Evolutionary conservation across 1,140 invertebrate species (phyloP), one percentile per base, ranked within the genome.

Genomic region (Chelonus insularis): DNA sequence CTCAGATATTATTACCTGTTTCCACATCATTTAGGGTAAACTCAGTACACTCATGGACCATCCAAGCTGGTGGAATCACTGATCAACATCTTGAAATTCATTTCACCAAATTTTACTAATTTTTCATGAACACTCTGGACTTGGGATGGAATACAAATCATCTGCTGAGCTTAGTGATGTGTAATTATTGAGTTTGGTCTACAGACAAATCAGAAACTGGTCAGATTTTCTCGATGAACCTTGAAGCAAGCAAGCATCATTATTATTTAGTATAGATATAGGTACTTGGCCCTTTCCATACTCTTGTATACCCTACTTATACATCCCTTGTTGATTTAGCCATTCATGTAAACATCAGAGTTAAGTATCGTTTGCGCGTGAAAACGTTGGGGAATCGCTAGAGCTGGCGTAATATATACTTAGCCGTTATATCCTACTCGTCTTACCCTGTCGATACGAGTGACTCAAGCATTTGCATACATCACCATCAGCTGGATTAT

Each of bases 321-420:
- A 29, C 37, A 14, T 41, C 58, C 50, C 36, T 34, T 60, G 58
- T 60, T 60, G 58, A 52, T 54, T 60, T 45, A 60, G 50, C 36
- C 58, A 52, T 54, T 60, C 58, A 60, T 52, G 51, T 41, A 60
- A 52, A 60, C 58, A 60, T 54, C 23, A 52, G 58, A 36, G 58
- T 60, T 60, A 60, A 60, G 50, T 60, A 60, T 60, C 58, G 50
- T 51, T 60, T 6, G 58, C 48, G 58, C 58, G 58, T 54, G 58
- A 60, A 60, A 60, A 60, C 58, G 50, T 11, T 43, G 48, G 41
- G 48, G 50, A 54, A 60, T 60, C 50, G 58, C 50, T 60, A 32
- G 50, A 60, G 58, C 25, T 29, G 25, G 25, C 25, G 58, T 60
- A 48, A 52, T 52, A 60, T 60, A 54, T 55, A 37, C 52, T 9